phyloP scores from a whole-genome alignment of 2,797 vertebrate species.

The Neopelma chrysocephalum region DNA sequence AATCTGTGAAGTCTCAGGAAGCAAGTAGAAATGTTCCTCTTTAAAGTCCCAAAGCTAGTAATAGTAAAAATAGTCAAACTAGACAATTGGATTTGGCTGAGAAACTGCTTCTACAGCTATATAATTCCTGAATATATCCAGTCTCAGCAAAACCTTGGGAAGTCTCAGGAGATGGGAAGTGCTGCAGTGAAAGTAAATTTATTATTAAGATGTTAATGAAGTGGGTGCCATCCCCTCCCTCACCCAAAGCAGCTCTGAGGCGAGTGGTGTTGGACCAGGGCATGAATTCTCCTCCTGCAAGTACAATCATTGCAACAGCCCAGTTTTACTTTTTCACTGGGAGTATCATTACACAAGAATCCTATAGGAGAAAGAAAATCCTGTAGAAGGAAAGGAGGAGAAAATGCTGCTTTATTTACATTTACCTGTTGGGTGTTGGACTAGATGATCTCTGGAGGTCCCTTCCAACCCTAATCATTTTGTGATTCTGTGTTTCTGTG shows the following conservation, averaged over 20 bases:
- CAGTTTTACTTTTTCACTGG: background rate
- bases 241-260: fast-evolving
- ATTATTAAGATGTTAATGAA: background rate
- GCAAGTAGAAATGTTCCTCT: background rate
- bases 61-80: background rate
- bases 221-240: fast-evolving
- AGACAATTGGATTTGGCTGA: background rate
- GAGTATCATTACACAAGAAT: background rate
- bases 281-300: background rate
- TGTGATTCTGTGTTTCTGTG: background rate
- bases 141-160: background rate
- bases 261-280: fast-evolving
- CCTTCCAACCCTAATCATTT: background rate
- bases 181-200: background rate
- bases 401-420: background rate
- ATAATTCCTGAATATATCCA: background rate
- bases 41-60: background rate
- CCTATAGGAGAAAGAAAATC: background rate
- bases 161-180: background rate
- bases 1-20: background rate
- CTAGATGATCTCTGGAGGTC: background rate
- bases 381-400: background rate
- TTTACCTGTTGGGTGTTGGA: background rate
- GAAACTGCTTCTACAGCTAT: background rate
- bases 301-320: background rate